Conservation (phyloP, 2,797 vertebrate genomes). For the Neomorphus geoffroyi region DNA sequence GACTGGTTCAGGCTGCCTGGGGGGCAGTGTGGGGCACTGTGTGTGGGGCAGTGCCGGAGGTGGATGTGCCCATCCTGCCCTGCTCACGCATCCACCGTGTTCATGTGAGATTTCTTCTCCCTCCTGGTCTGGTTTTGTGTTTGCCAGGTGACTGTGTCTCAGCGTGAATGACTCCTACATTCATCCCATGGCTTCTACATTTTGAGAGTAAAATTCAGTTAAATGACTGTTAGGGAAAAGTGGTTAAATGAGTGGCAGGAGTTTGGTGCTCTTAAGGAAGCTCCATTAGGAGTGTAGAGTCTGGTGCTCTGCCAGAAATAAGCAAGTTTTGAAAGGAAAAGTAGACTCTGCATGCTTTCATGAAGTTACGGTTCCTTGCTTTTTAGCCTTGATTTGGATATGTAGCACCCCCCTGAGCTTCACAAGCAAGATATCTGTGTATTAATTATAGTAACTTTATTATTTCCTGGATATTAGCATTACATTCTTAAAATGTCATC, state of each 20-base stretch:
- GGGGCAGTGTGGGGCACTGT: too few relatives aligned
- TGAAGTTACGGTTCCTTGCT: background rate
- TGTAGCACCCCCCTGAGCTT: slow-evolving; percentile 6
- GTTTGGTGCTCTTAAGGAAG: background rate
- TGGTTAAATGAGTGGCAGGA: background rate
- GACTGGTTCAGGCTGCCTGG: background rate
- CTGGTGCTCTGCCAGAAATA: background rate
- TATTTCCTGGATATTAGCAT: slow-evolving; percentile 59
- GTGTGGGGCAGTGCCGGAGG: fast-evolving
- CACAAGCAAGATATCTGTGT: background rate
- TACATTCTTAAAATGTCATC: slow-evolving; percentile 57
- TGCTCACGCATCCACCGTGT: too few relatives aligned
- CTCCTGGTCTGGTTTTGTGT: background rate
- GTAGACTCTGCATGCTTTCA: slow-evolving; percentile 36
- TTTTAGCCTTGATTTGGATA: slow-evolving; percentile 40
- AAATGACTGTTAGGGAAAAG: background rate
- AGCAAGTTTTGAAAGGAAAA: slow-evolving; percentile 22
- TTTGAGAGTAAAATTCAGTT: background rate
- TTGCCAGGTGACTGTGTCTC: background rate
- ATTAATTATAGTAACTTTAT: slow-evolving; percentile 44
- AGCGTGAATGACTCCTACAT: fast-evolving
- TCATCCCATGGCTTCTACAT: background rate
- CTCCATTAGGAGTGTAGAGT: background rate
- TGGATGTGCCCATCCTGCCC: fast-evolving
- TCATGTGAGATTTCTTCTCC: fast-evolving